Evolutionary conservation across 2,113 vertebrate species (phyloP), one percentile per base, ranked within the genome.

Genomic region (Apodemus speciosus): DNA sequence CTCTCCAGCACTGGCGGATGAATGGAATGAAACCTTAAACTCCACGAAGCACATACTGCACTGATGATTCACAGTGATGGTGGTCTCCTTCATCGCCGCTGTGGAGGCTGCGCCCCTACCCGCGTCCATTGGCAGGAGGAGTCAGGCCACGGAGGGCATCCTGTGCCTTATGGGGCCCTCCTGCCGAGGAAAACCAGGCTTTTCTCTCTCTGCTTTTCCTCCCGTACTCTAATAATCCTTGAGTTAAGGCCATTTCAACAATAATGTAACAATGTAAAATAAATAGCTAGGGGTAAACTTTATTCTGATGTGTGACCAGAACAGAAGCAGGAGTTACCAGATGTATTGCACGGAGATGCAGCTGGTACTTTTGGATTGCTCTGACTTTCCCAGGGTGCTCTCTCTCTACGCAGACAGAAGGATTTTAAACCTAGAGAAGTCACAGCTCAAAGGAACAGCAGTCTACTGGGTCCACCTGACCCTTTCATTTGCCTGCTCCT

Each of bases 331-430:
- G 3, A 32, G 73, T 49, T 76, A 62, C 15, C 35, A 51, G 32
- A 69, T 60, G 76, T 62, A 60, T 49, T 3, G 66, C 46, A 53
- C 58, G 64, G 18, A 89, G 23, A 80, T 40, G 1, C 53, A 38
- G 3, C 81, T 84, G 38, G 56, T 92, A 86, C 30, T 80, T 90
- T 68, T n/a, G 90, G 40, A 76, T 75, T 49, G 43, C n/a, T 77
- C 49, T 43, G 49, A 27, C 7, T 13, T 75, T 40, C 62, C 72
- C 53, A 58, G 32, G 51, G 23, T 56, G n/a, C 3, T 69, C 49
- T 18, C 72, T 40, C 64, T 56, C 25, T 66, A 58, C 58, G 88
- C 32, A 88, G 85, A 68, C 18, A 60, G 72, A 89, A 92, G 68
- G 18, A 23, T 30, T 60, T 86, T 53, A 80, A 88, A 32, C 46